phyloP scores from a whole-genome alignment of 2,113 vertebrate genomes.

The Tyrannus savana region DNA sequence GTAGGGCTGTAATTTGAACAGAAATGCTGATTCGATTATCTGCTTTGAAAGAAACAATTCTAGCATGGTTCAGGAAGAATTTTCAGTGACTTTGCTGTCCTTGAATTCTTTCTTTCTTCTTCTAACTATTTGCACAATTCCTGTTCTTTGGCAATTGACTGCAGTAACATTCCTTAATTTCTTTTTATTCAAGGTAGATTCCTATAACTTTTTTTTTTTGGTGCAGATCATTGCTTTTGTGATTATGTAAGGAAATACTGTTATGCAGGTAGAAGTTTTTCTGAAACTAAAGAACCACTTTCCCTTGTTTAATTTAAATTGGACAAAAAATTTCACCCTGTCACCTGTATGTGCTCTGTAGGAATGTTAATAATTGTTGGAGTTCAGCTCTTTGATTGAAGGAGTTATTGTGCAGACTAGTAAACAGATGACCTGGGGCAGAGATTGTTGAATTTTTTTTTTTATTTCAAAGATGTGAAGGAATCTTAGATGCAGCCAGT shows the following conservation, averaged over 20 bases:
- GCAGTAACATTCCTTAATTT: background rate
- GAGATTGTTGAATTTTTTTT: background rate
- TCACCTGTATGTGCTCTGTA: background rate
- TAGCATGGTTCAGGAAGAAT: background rate
- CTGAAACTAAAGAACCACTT: background rate
- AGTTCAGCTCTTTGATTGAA: background rate
- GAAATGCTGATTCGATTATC: background rate
- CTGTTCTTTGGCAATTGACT: background rate
- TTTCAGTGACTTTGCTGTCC: background rate
- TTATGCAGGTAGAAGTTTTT: background rate
- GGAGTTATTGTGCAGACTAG: background rate
- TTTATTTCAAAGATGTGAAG: background rate
- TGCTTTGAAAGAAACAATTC: background rate
- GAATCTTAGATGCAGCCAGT: background rate
- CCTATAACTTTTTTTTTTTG: background rate
- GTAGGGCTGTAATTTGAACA: background rate
- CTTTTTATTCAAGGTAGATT: background rate
- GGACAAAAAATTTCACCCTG: background rate
- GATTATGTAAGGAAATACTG: background rate
- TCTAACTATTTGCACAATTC: background rate
- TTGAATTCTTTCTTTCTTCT: background rate
- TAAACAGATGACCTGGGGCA: background rate
- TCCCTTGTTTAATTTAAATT: background rate
- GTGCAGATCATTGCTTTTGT: background rate
- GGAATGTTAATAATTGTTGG: background rate